Conservation (phyloP, 2,113 vertebrate species). For the Lampris megalopsis region DNA sequence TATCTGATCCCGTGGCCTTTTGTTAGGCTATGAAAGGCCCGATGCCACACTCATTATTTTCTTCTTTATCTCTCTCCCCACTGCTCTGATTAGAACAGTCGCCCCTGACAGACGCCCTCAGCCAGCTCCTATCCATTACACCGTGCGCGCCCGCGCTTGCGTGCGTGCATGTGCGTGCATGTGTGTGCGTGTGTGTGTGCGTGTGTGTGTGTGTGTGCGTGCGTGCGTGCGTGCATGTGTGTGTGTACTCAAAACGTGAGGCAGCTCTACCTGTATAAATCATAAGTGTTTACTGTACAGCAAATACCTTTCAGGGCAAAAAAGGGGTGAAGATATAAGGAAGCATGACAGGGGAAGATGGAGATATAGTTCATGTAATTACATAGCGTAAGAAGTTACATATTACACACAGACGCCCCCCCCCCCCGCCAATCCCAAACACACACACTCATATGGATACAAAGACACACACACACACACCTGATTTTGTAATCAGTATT, state of each 20-base stretch:
- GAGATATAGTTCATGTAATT: constrained; percentile 37
- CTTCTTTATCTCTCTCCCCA: constrained; percentile 87
- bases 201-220: constrained; percentile 42
- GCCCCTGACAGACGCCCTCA: constrained; percentile 86
- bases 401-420: not conserved
- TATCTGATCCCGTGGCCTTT: constrained; percentile 87
- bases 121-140: constrained; percentile 87
- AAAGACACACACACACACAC: too few species aligned
- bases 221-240: constrained; percentile 26
- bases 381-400: not conserved
- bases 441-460: not conserved
- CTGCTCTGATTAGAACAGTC: constrained; percentile 88
- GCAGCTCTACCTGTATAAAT: constrained; percentile 68
- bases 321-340: constrained; percentile 35
- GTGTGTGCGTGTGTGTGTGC: constrained; percentile 26
- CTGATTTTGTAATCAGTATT: too few species aligned
- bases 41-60: constrained; percentile 88
- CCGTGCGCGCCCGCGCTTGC: constrained; percentile 61
- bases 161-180: constrained; percentile 49
- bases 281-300: constrained; percentile 61
- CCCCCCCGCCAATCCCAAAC: not conserved
- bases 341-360: constrained; percentile 14
- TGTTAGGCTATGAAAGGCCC: constrained; percentile 86
- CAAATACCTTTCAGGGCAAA: constrained; percentile 49
- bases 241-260: constrained; percentile 41